Conservation (phyloP, 2,113 vertebrate species). For the Microcebus jonahi region DNA sequence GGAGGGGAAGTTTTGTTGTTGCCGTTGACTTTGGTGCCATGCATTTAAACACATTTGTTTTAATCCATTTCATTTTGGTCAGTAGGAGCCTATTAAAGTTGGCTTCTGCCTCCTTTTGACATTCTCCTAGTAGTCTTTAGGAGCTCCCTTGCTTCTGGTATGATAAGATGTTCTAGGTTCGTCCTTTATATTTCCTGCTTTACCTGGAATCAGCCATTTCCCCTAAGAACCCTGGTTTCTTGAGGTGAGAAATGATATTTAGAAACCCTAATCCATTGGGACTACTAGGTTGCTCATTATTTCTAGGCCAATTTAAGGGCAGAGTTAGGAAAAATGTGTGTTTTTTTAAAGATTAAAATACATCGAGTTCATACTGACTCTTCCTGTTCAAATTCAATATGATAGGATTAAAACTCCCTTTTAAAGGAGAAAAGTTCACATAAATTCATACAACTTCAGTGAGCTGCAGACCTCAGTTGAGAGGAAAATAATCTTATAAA, state of each 20-base stretch:
- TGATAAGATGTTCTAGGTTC: not conserved
- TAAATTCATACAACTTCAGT: not conserved
- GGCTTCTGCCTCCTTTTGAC: not conserved
- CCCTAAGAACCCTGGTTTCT: not conserved
- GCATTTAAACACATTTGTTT: not conserved
- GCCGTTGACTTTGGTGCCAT: not conserved
- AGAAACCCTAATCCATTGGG: not conserved
- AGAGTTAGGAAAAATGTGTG: not conserved
- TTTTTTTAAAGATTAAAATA: not conserved
- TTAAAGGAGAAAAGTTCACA: constrained; percentile 37
- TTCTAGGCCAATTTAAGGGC: constrained; percentile 11
- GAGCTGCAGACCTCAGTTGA: not conserved
- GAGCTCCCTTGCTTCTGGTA: not conserved
- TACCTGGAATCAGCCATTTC: not conserved
- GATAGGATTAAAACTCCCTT: not conserved
- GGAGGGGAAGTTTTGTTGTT: not conserved
- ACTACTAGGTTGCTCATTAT: not conserved
- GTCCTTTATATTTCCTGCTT: not conserved
- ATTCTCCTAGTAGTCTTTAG: not conserved
- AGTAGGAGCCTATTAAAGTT: not conserved
- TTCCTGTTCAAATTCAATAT: constrained; percentile 2
- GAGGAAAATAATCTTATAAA: not conserved
- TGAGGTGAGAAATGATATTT: not conserved
- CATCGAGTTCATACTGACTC: not conserved
- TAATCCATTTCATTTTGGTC: not conserved